These are phyloP conservation scores for Xylophagus ater DNA, from an alignment of 2,888 invertebrate species.

Conservation along the genomic window DNA sequence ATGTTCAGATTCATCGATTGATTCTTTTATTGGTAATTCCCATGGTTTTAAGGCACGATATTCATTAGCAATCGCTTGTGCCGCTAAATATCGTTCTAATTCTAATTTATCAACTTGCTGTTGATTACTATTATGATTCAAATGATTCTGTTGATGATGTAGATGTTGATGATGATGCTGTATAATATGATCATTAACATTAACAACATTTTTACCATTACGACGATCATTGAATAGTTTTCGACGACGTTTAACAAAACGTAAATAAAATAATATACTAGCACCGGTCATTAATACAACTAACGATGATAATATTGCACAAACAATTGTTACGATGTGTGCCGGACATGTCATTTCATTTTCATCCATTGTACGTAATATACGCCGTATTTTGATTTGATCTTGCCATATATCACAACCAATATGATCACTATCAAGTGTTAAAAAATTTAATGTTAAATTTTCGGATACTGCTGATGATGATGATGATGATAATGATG, in stretches of 20 bases:
- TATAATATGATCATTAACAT: constrained; percentile 38
- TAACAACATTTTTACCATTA: constrained; percentile 35
- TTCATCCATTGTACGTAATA: constrained; percentile 34
- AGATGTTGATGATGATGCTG: constrained; percentile 30
- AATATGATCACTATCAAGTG: constrained; percentile 35
- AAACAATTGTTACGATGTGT: constrained; percentile 39
- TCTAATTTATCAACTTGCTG: constrained; percentile 35
- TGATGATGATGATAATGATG: neutral
- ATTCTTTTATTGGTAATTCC: constrained; percentile 37
- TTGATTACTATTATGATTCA: constrained; percentile 26
- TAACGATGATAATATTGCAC: constrained; percentile 35
- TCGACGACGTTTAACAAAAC: constrained; percentile 32
- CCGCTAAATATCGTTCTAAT: constrained; percentile 38
- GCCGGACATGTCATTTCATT: constrained; percentile 39
- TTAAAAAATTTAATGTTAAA: constrained; percentile 19
- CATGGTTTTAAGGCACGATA: constrained; percentile 38
- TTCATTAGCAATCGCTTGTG: constrained; percentile 38
- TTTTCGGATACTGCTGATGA: neutral
- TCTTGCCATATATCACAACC: constrained; percentile 37
- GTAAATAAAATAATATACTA: constrained; percentile 36
- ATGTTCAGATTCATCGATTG: constrained; percentile 34
- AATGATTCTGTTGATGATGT: constrained; percentile 20
- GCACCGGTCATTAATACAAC: constrained; percentile 36
- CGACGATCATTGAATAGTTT: constrained; percentile 36
- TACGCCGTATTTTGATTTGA: constrained; percentile 27